Conservation (phyloP, 1,140 invertebrate species). For the Coelopa frigida region DNA sequence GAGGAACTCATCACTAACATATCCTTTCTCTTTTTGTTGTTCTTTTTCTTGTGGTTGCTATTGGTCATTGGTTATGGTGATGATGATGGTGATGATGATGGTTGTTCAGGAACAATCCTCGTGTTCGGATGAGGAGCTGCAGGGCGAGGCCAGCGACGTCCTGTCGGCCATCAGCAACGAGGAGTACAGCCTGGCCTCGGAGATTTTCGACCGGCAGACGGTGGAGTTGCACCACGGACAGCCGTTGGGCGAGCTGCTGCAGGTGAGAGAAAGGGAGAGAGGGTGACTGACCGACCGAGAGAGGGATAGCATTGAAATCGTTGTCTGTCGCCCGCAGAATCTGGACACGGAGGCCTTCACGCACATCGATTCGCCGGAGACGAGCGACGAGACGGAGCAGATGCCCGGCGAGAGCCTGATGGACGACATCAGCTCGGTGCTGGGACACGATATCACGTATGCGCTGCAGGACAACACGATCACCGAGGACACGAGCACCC, state of each 20-base stretch:
- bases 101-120: conserved; percentile 40
- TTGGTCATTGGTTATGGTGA: background rate
- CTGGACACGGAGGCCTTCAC: conserved; percentile 52
- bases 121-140: conserved; percentile 32
- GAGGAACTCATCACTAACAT: too few relatives aligned
- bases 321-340: conserved; percentile 22
- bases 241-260: conserved; percentile 37
- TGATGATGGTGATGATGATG: background rate
- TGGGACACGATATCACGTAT: conserved; percentile 58
- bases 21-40: too few relatives aligned
- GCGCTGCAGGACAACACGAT: conserved; percentile 58
- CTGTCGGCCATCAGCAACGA: conserved; percentile 61
- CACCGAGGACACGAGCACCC: conserved; percentile 58
- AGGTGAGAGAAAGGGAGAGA: conserved; percentile 25
- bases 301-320: too few relatives aligned
- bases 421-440: conserved; percentile 67
- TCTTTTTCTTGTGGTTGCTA: conserved; percentile 10
- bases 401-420: conserved; percentile 66
- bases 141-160: conserved; percentile 47
- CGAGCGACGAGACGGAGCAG: conserved; percentile 63
- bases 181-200: conserved; percentile 58
- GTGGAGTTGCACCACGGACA: conserved; percentile 12
- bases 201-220: conserved; percentile 50
- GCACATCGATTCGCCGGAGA: conserved; percentile 74
- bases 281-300: background rate